phyloP scores from a whole-genome alignment of 2,113 vertebrate genomes.

The Microcebus tavaratra region DNA sequence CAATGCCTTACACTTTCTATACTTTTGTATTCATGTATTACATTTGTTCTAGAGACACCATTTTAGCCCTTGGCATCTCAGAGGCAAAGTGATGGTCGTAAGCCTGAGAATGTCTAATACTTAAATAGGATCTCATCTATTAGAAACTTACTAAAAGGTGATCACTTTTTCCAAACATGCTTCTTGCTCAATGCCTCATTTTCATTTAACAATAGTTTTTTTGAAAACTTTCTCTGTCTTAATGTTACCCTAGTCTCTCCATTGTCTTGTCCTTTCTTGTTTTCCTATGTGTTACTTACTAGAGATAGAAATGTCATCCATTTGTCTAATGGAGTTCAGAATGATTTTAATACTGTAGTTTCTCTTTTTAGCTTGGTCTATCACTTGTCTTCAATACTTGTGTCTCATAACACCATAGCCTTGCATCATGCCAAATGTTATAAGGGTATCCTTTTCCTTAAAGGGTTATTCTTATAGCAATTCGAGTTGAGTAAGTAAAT shows the following conservation, averaged over 20 bases:
- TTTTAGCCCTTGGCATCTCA: not conserved
- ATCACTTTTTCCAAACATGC: not conserved
- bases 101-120: not conserved
- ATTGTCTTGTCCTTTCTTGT: not conserved
- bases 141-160: not conserved
- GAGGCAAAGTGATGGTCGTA: not conserved
- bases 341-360: not conserved
- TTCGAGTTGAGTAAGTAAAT: conserved; percentile 41
- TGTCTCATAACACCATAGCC: not conserved
- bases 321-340: not conserved
- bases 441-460: not conserved
- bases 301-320: not conserved
- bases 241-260: not conserved
- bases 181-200: not conserved
- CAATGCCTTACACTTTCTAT: not conserved
- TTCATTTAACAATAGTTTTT: not conserved
- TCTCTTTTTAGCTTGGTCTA: not conserved
- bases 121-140: not conserved
- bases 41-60: not conserved
- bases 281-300: not conserved
- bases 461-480: not conserved
- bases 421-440: not conserved
- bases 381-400: not conserved
- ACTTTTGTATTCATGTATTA: not conserved
- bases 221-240: not conserved